These are phyloP conservation scores for Manis javanica DNA, from an alignment of 2,797 vertebrate genomes.

Conservation along the genomic window DNA sequence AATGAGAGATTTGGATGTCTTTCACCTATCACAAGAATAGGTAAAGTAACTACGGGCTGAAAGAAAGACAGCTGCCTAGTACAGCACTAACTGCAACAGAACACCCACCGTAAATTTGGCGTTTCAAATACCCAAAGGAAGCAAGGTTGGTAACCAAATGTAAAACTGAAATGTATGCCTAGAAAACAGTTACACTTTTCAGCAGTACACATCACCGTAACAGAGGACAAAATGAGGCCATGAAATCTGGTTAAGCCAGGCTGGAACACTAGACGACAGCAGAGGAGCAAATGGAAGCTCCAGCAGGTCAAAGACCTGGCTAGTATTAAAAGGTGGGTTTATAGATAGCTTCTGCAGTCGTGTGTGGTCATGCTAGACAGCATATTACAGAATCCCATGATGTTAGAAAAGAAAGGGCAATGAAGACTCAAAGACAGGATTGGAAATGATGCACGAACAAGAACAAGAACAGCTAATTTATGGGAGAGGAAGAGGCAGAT, in stretches of 20 bases:
- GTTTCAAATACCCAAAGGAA: not conserved
- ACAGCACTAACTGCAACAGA: not conserved
- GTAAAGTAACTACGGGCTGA: not conserved
- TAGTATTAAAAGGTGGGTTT: not conserved
- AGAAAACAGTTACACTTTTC: not conserved
- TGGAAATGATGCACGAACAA: not conserved
- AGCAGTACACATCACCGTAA: not conserved
- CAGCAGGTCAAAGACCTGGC: no score
- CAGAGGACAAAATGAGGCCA: not conserved
- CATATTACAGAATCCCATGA: not conserved
- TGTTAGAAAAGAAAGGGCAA: not conserved
- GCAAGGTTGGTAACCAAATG: not conserved
- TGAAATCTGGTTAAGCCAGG: not conserved
- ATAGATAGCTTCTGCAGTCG: not conserved
- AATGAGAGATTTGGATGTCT: not conserved
- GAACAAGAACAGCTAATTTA: not conserved
- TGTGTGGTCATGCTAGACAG: not conserved
- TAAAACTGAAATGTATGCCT: not conserved
- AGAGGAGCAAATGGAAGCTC: not conserved
- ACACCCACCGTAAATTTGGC: not conserved
- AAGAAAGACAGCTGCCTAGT: not conserved
- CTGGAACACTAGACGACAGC: not conserved
- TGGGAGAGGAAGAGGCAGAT: not conserved
- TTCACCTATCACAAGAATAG: not conserved
- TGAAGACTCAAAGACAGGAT: not conserved